Evolutionary conservation across 1,140 invertebrate genomes (phyloP), one percentile per base, ranked within the genome.

Genomic region (Pseudachorutes palmiensis): DNA sequence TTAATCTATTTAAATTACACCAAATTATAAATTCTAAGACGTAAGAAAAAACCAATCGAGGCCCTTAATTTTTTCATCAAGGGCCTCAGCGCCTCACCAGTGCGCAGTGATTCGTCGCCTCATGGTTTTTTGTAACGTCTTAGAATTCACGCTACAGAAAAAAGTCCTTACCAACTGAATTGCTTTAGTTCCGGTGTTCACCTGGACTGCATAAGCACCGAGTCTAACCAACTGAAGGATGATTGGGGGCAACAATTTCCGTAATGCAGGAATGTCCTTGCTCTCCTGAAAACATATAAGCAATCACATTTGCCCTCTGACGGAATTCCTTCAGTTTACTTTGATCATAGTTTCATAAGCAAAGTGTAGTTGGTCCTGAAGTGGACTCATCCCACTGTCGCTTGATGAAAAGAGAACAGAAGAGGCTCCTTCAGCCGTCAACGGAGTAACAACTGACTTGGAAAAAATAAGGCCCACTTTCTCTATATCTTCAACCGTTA

Each of bases 311-410:
- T n/a, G n/a, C n/a, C n/a, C n/a, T n/a, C n/a, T n/a, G n/a, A n/a
- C n/a, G n/a, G n/a, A n/a, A n/a, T n/a, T n/a, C n/a, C n/a, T n/a
- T n/a, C n/a, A n/a, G n/a, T n/a, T 57, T 1, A 70, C 71, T 45
- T 70, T 62, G 2, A 70, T 70, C 16, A 73, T 65, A n/a, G 64
- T 51, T 30, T 69, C 69, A 30, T 73, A 73, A 26, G 72, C 67
- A 41, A 64, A 26, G 30, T 71, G 71, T 16, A 73, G 66, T 57
- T 73, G 72, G 41, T 73, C 72, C 45, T 73, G 72, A 32, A 73
- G 41, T 31, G 72, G 72, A 51, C 67, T 71, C 67, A 73, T 71
- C 16, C 72, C 72, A 66, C 59, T 73, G 49, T 73, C 72, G 64
- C 33, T 69, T 9, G 72, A 67, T 2, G 67, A 67, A 57, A 73